Base-by-base conservation (phyloP, 2,888 invertebrate genomes). In the Labia minor region DNA sequence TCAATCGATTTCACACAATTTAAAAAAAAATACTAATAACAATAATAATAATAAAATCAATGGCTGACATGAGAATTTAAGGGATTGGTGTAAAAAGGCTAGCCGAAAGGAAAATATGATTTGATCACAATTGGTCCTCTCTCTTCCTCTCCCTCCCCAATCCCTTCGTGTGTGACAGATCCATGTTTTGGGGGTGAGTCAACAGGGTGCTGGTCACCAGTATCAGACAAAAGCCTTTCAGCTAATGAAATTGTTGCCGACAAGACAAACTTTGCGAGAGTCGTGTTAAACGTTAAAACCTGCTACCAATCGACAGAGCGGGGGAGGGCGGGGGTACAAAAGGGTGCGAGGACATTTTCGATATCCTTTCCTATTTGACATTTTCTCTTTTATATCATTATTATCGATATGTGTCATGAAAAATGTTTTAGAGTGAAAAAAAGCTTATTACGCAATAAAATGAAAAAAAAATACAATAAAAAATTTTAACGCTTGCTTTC, bases 181-280 rank as follows among this genome's bases (percentile, higher is more conserved):
- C 14, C 49, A 49, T 49, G 49, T 49, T 49, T 14, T 2, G 4
- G 49, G 49, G 16, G 14, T 49, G 8, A 10, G n/a, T 49, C 6
- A 14, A 14, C 49, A 3, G 49, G 49, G 49, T 4, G 49, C n/a
- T 16, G 49, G 49, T 49, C 49, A 49, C 14, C 49, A 16, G 49
- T 4, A 49, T 49, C 49, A 49, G 49, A 49, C 49, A 49, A 49
- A 49, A 49, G 49, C 49, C 49, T 26, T 26, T 26, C 26, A 26
- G 26, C 26, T 49, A 49, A 49, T 49, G 49, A 49, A 49, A 49
- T 49, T 49, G 49, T 49, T 49, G n/a, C 49, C 49, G 16, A 49
- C 49, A 16, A 49, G 49, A 49, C 49, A 49, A 49, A 49, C 49
- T 49, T 16, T 26, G 26, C 26, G 3, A 26, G 26, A 26, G 26